A percentile compares a stretch with the other conserved stretches of the same genome.
These are phyloP conservation scores for Elmis aenea DNA, from an alignment of 2,888 invertebrate genomes.

Conservation along the genomic window DNA sequence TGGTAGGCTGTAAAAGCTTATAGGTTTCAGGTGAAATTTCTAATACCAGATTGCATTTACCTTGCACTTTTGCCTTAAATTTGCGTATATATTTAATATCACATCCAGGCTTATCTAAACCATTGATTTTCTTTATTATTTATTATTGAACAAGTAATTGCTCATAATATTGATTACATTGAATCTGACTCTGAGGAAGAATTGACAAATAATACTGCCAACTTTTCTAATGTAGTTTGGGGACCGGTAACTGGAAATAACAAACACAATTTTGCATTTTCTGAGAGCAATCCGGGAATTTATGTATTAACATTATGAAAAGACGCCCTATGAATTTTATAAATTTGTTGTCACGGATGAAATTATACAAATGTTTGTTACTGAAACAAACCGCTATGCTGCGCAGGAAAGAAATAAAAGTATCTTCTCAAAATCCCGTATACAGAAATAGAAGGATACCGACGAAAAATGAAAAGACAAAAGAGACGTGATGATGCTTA, in stretches of 20 bases:
- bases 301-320: conserved; percentile 4
- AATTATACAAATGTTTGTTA: conserved; percentile 8
- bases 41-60: no score
- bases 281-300: conserved; percentile 5
- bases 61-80: no score
- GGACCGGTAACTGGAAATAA: conserved; percentile 3
- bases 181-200: background rate
- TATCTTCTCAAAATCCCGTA: no score
- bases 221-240: background rate
- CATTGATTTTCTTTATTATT: no score
- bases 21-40: no score
- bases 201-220: background rate
- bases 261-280: conserved; percentile 5
- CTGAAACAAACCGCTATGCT: conserved; percentile 17
- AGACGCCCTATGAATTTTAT: conserved; percentile 11
- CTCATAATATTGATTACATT: background rate
- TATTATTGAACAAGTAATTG: background rate
- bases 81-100: no score
- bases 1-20: no score
- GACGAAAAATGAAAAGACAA: conserved; percentile 8
- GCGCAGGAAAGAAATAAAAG: conserved; percentile 4
- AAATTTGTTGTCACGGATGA: conserved; percentile 5
- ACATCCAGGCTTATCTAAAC: no score
- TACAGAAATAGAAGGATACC: conserved; percentile 13
- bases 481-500: conserved; percentile 4